Base-by-base conservation (phyloP, 2,888 invertebrate species). In the Panopea generosa region DNA sequence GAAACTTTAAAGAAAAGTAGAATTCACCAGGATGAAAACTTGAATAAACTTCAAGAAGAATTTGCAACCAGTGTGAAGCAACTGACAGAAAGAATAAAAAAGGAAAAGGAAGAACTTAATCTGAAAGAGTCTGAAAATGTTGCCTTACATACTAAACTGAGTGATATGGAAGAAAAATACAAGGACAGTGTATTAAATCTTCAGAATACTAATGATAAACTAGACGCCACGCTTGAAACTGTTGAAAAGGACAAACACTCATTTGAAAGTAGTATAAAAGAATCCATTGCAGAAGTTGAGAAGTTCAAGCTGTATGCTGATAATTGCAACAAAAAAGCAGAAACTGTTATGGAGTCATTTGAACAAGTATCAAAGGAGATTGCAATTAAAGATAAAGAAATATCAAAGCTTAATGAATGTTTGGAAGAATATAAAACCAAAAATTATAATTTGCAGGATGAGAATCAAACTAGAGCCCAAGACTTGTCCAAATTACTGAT, bases 401-500 rank as follows among this genome's bases (percentile, higher is more conserved):
- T 72, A 18, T 18, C 49, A 16, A 59, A 29, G 22, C 9, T 72
- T 22, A 43, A 66, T 16, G 16, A 50, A 11, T 57, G 63, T 63
- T 47, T 74, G 11, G 52, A 68, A 22, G 65, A 59, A 7, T 50
- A 60, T 20, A 60, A 45, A 22, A 20, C 40, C 16, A 38, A 72
- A 20, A 24, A 49, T 16, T 7, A 18, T n/a, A 26, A 29, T 1
- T 49, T 60, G 7, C 27, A 66, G 43, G 47, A 45, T 9, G 6
- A 18, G 7, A 3, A 22, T 38, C 40, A 43, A 50, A 57, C 26
- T n/a, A 61, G 65, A 45, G 20, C 59, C 6, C 14, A 61, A 29
- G 72, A 72, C 50, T 26, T 78, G 24, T 74, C 74, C 2, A 66
- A 70, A 11, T 52, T 78, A 59, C 57, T 70, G 52, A 22, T 67